phyloP scores from a whole-genome alignment of 2,888 invertebrate genomes.

The Tenthredo livida region DNA sequence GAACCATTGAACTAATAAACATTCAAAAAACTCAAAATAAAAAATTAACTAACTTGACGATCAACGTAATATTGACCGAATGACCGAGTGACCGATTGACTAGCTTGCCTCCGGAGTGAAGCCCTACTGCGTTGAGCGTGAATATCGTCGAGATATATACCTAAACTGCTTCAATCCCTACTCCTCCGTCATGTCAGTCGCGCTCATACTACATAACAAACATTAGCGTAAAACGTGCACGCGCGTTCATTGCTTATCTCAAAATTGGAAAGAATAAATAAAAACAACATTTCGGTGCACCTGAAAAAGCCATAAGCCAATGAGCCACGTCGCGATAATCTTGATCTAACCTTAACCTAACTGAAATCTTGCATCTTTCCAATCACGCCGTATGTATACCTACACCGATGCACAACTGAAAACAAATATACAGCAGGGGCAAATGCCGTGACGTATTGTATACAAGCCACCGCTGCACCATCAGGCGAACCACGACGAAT shows the following conservation, averaged over 20 bases:
- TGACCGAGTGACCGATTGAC: conserved; percentile 37
- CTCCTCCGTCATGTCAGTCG: not conserved
- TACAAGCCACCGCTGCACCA: not conserved
- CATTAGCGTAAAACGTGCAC: not conserved
- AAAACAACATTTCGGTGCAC: not conserved
- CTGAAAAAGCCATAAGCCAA: not conserved
- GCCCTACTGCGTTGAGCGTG: conserved; percentile 36
- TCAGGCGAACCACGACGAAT: not conserved
- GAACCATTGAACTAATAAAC: not conserved
- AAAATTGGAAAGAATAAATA: not conserved
- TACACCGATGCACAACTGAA: not conserved
- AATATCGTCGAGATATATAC: conserved; percentile 45
- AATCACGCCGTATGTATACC: not conserved
- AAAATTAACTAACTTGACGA: not conserved
- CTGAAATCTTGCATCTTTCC: not conserved
- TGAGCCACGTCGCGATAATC: not conserved
- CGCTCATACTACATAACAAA: not conserved
- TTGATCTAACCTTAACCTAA: not conserved
- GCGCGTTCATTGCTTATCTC: not conserved
- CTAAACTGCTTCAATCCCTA: conserved; percentile 28
- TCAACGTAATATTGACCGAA: not conserved
- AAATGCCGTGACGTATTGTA: not conserved
- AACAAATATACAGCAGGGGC: not conserved
- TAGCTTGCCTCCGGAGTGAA: conserved; percentile 34
- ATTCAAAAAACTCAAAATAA: not conserved